A percentile compares a stretch with the other conserved stretches of the same genome.
Evolutionary conservation across 2,113 vertebrate genomes (phyloP).

Genomic region (Cervus canadensis): DNA sequence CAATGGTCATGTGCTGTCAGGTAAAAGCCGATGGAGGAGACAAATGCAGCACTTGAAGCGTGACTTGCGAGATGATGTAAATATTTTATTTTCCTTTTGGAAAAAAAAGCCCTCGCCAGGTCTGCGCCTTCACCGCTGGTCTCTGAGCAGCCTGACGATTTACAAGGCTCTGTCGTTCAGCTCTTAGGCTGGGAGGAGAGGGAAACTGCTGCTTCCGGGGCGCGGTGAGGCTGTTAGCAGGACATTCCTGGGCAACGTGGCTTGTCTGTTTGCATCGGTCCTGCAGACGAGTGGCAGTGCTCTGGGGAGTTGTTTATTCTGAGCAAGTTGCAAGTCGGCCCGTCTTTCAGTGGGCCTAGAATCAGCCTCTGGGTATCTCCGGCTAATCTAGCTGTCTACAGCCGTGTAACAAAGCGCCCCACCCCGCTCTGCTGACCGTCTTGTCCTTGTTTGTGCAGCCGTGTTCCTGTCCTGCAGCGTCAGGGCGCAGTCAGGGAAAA

Average conservation of each 20-base stretch:
- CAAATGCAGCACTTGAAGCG: conserved; percentile 39
- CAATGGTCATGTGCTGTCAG: neutral
- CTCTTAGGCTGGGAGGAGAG: conserved; percentile 59
- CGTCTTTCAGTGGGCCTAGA: conserved; percentile 59
- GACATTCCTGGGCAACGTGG: conserved; percentile 69
- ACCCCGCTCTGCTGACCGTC: neutral
- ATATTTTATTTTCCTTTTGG: conserved; percentile 60
- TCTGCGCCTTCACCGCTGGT: conserved; percentile 47
- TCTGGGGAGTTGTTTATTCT: conserved; percentile 75
- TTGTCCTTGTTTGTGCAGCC: neutral
- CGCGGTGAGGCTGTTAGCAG: conserved; percentile 65
- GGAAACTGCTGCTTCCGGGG: conserved; percentile 68
- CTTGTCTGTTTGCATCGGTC: conserved; percentile 76
- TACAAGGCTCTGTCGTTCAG: conserved; percentile 55
- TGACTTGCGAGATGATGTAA: conserved; percentile 55
- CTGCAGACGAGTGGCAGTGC: conserved; percentile 67
- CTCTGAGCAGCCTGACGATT: conserved; percentile 60
- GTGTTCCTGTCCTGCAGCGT: neutral
- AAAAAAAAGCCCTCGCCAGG: conserved; percentile 27
- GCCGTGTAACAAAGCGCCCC: neutral
- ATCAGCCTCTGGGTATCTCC: conserved; percentile 36
- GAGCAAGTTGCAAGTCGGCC: conserved; percentile 59
- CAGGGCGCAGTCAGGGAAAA: neutral
- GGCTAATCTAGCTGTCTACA: neutral
- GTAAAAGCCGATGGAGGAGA: neutral